phyloP scores from a whole-genome alignment of 2,113 vertebrate genomes.

The Nycticorax nycticorax region DNA sequence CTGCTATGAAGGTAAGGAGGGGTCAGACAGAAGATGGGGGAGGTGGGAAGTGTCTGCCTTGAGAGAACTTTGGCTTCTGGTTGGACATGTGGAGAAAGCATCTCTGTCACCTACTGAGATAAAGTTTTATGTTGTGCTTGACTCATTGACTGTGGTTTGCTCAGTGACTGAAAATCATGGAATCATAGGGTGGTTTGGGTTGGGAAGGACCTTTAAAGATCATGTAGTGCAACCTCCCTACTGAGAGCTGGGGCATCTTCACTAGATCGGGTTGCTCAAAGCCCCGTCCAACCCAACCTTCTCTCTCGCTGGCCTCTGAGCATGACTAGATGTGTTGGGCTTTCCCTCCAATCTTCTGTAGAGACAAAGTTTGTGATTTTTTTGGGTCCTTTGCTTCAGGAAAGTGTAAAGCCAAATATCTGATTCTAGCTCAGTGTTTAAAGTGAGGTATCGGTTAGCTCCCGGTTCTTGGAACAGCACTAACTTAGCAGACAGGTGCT shows the following conservation, averaged over 20 bases:
- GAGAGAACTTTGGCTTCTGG: background rate
- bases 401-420: background rate
- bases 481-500: background rate
- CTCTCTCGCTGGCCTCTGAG: background rate
- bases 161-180: background rate
- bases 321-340: background rate
- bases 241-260: background rate
- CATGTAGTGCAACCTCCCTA: background rate
- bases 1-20: constrained; percentile 92
- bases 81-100: background rate
- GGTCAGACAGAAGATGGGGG: background rate
- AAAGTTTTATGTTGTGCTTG: background rate
- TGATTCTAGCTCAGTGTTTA: background rate
- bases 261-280: background rate
- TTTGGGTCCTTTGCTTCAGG: background rate
- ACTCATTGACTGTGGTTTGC: background rate
- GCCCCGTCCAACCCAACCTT: background rate
- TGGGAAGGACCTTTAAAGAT: background rate
- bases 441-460: background rate
- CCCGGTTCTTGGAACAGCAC: background rate
- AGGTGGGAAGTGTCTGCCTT: background rate
- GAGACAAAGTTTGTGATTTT: background rate
- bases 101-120: background rate
- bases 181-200: background rate
- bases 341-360: background rate